Percentiles rank a stretch among this genome's conserved stretches.
phyloP scores from a whole-genome alignment of 2,888 invertebrate genomes.

The Megastigmus dorsalis region DNA sequence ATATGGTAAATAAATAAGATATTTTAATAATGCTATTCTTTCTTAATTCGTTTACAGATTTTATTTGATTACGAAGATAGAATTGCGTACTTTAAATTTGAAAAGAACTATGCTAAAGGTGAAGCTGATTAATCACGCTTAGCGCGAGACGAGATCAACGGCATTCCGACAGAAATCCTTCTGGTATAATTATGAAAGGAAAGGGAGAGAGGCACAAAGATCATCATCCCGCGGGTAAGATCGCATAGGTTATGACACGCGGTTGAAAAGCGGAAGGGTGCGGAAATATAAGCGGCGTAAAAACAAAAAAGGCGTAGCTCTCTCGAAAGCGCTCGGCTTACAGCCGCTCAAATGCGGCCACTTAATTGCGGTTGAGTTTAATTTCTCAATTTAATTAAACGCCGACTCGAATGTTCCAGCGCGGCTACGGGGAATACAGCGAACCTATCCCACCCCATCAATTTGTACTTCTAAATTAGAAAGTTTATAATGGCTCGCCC shows the following conservation, averaged over 20 bases:
- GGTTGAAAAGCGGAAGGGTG: conserved; percentile 13
- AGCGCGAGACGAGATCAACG: too few species aligned
- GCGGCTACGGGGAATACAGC: background rate
- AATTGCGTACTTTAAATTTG: too few species aligned
- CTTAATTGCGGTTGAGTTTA: conserved; percentile 44
- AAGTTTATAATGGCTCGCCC: conserved; percentile 1
- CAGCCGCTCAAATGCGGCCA: conserved; percentile 10
- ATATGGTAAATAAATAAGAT: too few species aligned
- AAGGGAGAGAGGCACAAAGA: background rate
- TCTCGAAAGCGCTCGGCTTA: conserved; percentile 10
- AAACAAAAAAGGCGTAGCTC: conserved; percentile 6
- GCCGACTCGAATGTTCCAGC: conserved; percentile 25
- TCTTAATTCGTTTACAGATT: too few species aligned
- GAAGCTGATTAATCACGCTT: too few species aligned
- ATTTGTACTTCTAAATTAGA: conserved; percentile 25
- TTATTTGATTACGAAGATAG: too few species aligned
- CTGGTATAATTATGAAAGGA: background rate
- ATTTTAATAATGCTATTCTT: too few species aligned
- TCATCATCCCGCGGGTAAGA: background rate
- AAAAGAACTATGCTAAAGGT: too few species aligned
- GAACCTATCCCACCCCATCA: conserved; percentile 12
- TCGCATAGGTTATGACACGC: background rate
- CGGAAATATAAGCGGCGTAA: background rate
- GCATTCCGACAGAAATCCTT: too few species aligned
- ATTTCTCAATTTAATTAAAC: conserved; percentile 40